phyloP scores from a whole-genome alignment of 2,113 vertebrate genomes.

The Heterotis niloticus region DNA sequence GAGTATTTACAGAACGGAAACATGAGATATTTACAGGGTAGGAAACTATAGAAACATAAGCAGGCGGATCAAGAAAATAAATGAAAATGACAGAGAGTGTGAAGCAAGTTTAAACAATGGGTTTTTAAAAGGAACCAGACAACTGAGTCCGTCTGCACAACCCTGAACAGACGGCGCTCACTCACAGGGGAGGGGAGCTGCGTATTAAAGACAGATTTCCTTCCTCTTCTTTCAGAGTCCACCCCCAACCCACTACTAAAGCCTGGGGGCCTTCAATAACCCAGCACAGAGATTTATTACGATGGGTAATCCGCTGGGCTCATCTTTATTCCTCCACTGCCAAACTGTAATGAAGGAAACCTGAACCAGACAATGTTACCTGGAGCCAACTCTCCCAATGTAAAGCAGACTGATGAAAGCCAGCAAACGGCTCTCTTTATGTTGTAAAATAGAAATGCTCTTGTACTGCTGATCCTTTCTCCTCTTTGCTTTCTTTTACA shows the following conservation, averaged over 20 bases:
- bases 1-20: background rate
- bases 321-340: constrained; percentile 43
- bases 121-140: constrained; percentile 18
- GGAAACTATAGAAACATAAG: background rate
- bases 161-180: background rate
- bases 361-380: constrained; percentile 43
- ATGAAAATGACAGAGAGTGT: background rate
- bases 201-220: constrained; percentile 23
- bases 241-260: constrained; percentile 31
- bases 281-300: constrained; percentile 56
- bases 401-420: constrained; percentile 41
- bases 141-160: background rate
- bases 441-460: constrained; percentile 38
- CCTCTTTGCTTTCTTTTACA: background rate
- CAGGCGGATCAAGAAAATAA: background rate
- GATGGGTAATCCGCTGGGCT: constrained; percentile 53
- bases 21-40: background rate
- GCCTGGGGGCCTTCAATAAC: constrained; percentile 52
- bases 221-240: constrained; percentile 9
- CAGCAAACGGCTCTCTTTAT: constrained; percentile 12
- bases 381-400: constrained; percentile 53
- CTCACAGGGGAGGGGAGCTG: background rate
- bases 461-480: background rate
- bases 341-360: constrained; percentile 53
- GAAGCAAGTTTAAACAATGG: constrained; percentile 12